Base-by-base conservation (phyloP, 2,797 vertebrate species). In the Menidia menidia region DNA sequence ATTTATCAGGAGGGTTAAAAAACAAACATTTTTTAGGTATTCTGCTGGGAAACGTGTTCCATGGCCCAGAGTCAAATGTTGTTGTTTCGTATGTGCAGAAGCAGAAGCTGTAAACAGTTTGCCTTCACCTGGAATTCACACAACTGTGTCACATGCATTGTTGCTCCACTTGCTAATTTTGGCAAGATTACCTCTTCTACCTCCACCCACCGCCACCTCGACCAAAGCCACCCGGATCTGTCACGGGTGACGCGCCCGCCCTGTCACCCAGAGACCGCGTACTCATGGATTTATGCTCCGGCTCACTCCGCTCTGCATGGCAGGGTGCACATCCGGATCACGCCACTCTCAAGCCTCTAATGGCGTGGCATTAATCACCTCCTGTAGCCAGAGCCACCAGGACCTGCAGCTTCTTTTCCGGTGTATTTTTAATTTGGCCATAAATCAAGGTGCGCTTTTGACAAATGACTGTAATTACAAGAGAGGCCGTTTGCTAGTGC, bases 381-480 rank as follows among this genome's bases (percentile, higher is more conserved):
- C 86, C 91, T 75, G 87, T 76, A 89, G 71, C 78, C 42, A 35
- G 64, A 80, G 84, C 86, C 79, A 89, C 77, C 67, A 61, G 64
- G 77, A 90, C 92, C 89, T 84, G 90, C 86, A 88, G 93, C 89
- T 79, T 90, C 92, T 95, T 96, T 95, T 88, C 87, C 54, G 75
- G 88, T 89, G 88, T 94, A 89, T 93, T 95, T 95, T 95, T 96
- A 97, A 96, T 96, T 96, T 82, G 94, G 95, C 93, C 94, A 95
- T 96, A 96, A 97, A 97, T 97, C 96, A 96, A 95, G 92, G 69
- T 81, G 88, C 72, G 88, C 91, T 89, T 94, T 92, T 98, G 96
- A 97, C 95, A 96, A 97, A 98, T 95, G 91, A 95, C 94, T 88
- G 91, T 95, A 97, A 97, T 98, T 97, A 97, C 92, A 92, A 91